Evolutionary conservation across 2,797 vertebrate species (phyloP).

Genomic region (Rostrhamus sociabilis): DNA sequence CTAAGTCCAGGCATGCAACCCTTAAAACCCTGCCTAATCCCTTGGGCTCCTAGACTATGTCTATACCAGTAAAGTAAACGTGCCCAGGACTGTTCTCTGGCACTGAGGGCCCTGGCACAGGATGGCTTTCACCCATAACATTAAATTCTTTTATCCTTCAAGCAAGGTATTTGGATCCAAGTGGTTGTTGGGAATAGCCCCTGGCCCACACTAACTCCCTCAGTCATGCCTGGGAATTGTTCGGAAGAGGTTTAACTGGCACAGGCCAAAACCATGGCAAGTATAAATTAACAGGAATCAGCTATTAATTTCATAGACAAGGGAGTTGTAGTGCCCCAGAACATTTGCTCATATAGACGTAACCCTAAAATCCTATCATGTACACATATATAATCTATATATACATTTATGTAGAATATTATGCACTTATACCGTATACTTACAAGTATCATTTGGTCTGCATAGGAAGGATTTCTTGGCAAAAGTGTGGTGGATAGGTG

Average conservation of each 20-base stretch:
- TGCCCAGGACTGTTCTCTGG: conserved; percentile 65
- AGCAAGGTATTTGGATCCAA: conserved; percentile 28
- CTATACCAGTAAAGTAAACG: conserved; percentile 52
- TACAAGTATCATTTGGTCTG: not conserved
- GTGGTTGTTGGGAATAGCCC: not conserved
- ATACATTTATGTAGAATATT: not conserved
- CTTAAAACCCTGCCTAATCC: conserved; percentile 53
- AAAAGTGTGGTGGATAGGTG: not conserved
- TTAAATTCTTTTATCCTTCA: conserved; percentile 41
- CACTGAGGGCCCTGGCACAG: conserved; percentile 24
- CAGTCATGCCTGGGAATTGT: conserved; percentile 12
- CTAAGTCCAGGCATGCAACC: conserved; percentile 55
- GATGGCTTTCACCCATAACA: conserved; percentile 19
- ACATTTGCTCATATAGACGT: not conserved
- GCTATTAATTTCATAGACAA: not conserved
- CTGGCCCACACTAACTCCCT: conserved; percentile 6
- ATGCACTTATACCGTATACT: not conserved
- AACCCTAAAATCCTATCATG: not conserved
- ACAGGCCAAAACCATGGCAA: not conserved
- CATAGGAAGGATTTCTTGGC: not conserved
- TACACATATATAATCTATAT: not conserved
- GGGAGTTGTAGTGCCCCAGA: not conserved
- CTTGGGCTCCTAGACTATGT: conserved; percentile 48
- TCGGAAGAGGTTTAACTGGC: not conserved
- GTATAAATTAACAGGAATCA: conserved; percentile 16